Evolutionary conservation across 2,888 invertebrate species (phyloP).

Genomic region (Zelleria hepariella): DNA sequence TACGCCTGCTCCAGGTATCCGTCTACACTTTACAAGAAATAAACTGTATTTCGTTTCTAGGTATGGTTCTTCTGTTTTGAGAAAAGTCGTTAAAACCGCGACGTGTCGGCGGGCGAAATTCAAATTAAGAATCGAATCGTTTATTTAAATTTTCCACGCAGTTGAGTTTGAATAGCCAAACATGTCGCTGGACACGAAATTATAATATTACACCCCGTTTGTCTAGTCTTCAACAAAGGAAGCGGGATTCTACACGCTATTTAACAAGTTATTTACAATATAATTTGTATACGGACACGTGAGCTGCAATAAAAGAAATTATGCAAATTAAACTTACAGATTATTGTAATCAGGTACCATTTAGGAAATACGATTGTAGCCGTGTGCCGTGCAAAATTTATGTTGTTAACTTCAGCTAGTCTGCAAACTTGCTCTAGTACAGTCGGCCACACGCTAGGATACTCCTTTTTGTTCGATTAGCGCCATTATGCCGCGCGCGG

Average conservation of each 20-base stretch:
- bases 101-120: conserved; percentile 40
- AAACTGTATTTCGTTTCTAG: no score
- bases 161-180: conserved; percentile 54
- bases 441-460: not conserved
- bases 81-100: conserved; percentile 61
- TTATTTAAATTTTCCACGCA: conserved; percentile 68
- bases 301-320: conserved; percentile 18
- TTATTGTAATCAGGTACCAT: conserved; percentile 11
- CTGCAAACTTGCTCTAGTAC: no score
- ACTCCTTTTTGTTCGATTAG: no score
- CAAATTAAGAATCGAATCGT: conserved; percentile 53
- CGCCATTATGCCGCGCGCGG: no score
- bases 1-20: no score
- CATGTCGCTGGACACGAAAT: conserved; percentile 40
- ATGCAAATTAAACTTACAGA: not conserved
- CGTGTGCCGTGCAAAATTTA: conserved; percentile 21
- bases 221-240: conserved; percentile 40
- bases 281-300: conserved; percentile 51
- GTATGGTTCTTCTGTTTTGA: not conserved
- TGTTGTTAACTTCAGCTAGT: conserved; percentile 2
- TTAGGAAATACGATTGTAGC: conserved; percentile 32
- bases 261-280: conserved; percentile 53
- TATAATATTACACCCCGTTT: conserved; percentile 48
- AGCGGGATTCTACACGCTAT: conserved; percentile 58
- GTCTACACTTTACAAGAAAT: no score